phyloP scores from a whole-genome alignment of 2,888 invertebrate species.

The Drosophila picticornis region DNA sequence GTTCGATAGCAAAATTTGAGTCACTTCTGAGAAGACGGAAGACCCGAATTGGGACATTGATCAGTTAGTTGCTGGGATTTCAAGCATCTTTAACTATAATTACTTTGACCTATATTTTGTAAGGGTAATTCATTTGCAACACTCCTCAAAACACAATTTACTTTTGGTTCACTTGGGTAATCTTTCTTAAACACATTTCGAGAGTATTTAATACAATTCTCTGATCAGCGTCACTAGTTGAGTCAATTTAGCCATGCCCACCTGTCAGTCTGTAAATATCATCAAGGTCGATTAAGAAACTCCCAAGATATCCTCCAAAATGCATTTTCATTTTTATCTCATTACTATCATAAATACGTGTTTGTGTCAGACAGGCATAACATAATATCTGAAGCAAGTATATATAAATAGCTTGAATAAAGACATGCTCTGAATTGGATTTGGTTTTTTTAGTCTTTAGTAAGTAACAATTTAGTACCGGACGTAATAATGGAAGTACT shows the following conservation, averaged over 20 bases:
- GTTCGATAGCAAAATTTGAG: background rate
- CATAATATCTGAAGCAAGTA: too few species aligned
- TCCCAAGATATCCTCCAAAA: background rate
- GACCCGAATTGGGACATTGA: conserved; percentile 8
- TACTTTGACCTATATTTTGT: background rate
- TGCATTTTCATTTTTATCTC: background rate
- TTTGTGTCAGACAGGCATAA: background rate
- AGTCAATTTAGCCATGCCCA: background rate
- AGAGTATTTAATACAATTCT: background rate
- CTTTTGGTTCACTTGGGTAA: background rate
- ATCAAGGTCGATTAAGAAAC: background rate
- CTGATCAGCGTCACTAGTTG: background rate
- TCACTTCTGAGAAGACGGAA: background rate
- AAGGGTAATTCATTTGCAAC: background rate
- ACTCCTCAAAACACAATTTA: background rate
- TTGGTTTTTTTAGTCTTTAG: background rate
- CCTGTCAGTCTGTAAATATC: background rate
- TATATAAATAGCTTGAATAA: background rate
- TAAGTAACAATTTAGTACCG: background rate
- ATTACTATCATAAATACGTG: background rate
- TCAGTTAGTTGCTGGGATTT: background rate
- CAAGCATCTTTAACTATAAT: background rate
- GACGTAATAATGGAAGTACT: background rate
- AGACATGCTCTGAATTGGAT: background rate
- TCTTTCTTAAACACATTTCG: background rate